Evolutionary conservation across 1,140 invertebrate genomes (phyloP).

Genomic region (Conopomorpha cramerella): DNA sequence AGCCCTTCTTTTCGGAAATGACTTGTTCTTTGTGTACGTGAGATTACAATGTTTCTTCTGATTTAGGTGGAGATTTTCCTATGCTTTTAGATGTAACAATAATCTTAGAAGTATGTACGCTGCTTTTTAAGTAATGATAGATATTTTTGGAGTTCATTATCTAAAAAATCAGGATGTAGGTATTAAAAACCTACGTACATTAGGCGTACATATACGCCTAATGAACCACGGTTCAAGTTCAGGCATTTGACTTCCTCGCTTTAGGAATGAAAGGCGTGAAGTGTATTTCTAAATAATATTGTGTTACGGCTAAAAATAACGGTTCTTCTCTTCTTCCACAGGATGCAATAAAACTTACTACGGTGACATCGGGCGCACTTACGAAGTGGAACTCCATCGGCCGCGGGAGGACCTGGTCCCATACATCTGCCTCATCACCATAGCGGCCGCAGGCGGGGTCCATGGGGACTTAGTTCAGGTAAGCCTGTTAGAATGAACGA

Average conservation of each 20-base stretch:
- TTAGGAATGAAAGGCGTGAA: too few species aligned
- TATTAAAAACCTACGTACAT: too few species aligned
- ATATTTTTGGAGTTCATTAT: background rate
- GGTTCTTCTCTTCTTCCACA: constrained; percentile 41
- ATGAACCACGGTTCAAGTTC: too few species aligned
- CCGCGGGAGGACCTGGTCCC: constrained; percentile 81
- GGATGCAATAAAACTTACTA: constrained; percentile 87
- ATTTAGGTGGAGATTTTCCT: too few species aligned
- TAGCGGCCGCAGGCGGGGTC: constrained; percentile 80
- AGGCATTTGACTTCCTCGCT: too few species aligned
- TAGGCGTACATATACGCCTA: too few species aligned
- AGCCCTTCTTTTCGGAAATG: background rate
- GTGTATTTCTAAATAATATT: background rate
- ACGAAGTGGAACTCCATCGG: constrained; percentile 79
- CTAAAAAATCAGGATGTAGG: too few species aligned
- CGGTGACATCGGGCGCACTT: constrained; percentile 81
- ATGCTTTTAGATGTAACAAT: too few species aligned
- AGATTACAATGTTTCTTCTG: too few species aligned
- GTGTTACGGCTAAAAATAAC: background rate
- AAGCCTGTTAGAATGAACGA: too few species aligned
- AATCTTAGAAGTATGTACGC: background rate
- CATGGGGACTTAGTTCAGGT: constrained; percentile 87
- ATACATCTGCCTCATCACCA: constrained; percentile 83
- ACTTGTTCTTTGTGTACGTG: too few species aligned
- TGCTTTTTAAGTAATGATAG: background rate